A percentile compares a stretch with the other conserved stretches of the same genome.
phyloP scores from a whole-genome alignment of 2,888 invertebrate genomes.

The Aphrophora alni region DNA sequence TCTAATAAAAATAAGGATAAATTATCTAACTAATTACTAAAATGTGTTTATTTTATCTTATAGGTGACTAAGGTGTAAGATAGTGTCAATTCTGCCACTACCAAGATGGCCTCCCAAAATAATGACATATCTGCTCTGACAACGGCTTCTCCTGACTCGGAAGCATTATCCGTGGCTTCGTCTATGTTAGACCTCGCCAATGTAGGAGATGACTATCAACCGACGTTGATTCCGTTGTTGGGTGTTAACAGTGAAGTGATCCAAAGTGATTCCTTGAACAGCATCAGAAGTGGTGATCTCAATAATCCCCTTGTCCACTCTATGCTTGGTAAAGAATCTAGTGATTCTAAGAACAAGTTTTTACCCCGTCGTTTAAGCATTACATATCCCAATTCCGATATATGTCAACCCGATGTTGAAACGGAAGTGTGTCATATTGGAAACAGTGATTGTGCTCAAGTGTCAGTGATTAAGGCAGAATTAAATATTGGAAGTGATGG shows the following conservation, averaged over 20 bases:
- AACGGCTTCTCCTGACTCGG: not conserved
- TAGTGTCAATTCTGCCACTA: not conserved
- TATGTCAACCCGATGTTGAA: not conserved
- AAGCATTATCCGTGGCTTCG: not conserved
- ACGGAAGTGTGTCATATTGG: not conserved
- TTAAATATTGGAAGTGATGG: slow-evolving; percentile 27
- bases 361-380: not conserved
- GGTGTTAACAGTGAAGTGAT: not conserved
- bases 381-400: not conserved
- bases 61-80: not conserved
- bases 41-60: not conserved
- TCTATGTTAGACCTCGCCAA: not conserved
- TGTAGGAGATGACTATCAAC: no score
- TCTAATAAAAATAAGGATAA: no score
- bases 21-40: no score
- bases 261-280: not conserved
- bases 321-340: not conserved
- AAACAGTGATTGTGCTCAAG: not conserved
- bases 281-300: not conserved
- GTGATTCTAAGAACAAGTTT: not conserved
- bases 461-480: not conserved
- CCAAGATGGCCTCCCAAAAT: not conserved
- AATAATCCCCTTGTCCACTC: not conserved
- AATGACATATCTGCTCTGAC: not conserved
- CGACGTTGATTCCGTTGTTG: no score